phyloP scores from a whole-genome alignment of 2,113 vertebrate genomes.

The Takifugu flavidus region DNA sequence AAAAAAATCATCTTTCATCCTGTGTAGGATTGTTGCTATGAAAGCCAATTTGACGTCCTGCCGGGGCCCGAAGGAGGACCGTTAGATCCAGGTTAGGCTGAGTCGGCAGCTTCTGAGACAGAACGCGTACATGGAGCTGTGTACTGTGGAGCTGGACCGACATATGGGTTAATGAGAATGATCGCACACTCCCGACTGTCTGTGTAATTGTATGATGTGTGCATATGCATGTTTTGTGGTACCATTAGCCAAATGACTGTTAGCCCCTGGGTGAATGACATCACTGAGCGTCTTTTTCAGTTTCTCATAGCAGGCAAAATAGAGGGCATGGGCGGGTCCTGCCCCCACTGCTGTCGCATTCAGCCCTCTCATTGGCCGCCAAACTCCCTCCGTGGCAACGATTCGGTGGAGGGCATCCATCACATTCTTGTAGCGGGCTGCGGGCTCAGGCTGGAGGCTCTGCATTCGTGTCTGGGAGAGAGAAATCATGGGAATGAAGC shows the following conservation, averaged over 20 bases:
- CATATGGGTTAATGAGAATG: conserved; percentile 2
- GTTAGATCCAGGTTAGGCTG: conserved; percentile 14
- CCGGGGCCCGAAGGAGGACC: conserved; percentile 8
- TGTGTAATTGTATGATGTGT: conserved; percentile 18
- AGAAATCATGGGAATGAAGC: background rate
- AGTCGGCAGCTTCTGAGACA: conserved; percentile 29
- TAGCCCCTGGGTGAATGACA: conserved; percentile 95
- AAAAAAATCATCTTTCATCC: background rate
- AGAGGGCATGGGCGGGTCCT: conserved; percentile 92
- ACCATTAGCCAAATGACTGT: conserved; percentile 99
- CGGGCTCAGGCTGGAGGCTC: conserved; percentile 93
- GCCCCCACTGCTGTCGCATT: conserved; percentile 93
- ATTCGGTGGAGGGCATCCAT: conserved; percentile 91
- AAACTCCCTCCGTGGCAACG: conserved; percentile 88
- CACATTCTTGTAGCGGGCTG: conserved; percentile 91
- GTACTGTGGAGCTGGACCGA: background rate
- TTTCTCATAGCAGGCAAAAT: conserved; percentile 99
- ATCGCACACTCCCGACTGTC: background rate
- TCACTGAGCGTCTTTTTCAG: conserved; percentile 97
- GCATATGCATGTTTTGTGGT: conserved; percentile 60
- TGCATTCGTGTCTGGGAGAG: conserved; percentile 91
- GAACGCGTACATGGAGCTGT: background rate
- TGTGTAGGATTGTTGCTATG: conserved; percentile 9
- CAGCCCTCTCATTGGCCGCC: conserved; percentile 92
- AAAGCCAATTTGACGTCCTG: conserved; percentile 23